Conservation (phyloP, 2,797 vertebrate species). For the Cirrhinus mrigala region DNA sequence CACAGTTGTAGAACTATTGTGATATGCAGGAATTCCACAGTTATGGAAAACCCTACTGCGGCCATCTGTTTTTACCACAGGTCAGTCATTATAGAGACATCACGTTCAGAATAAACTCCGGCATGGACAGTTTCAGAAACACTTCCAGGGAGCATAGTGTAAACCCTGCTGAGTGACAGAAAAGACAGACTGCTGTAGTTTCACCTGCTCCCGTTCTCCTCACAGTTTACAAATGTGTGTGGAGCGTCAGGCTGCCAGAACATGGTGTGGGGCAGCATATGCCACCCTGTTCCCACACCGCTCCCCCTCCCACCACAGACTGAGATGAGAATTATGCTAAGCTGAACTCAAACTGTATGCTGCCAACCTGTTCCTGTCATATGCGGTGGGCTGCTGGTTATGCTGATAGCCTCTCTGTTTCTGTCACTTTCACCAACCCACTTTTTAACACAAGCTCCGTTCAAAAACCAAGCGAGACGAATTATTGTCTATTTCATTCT, state of each 20-base stretch:
- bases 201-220: constrained; percentile 52
- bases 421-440: not conserved
- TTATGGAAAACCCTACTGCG: not conserved
- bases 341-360: not conserved
- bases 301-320: not conserved
- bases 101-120: not conserved
- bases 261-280: constrained; percentile 48
- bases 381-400: not conserved
- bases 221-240: constrained; percentile 43
- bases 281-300: constrained; percentile 26
- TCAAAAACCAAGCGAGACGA: not conserved
- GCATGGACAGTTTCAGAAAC: not conserved
- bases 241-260: constrained; percentile 34
- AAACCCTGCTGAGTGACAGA: constrained; percentile 22
- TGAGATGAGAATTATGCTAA: constrained; percentile 12
- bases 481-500: not conserved
- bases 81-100: constrained; percentile 26
- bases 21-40: not conserved
- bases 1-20: not conserved
- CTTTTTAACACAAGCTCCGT: not conserved
- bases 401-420: constrained; percentile 6
- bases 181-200: constrained; percentile 49
- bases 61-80: constrained; percentile 16
- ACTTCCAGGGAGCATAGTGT: not conserved
- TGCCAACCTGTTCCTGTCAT: not conserved